A percentile compares a stretch with the other conserved stretches of the same genome.
Evolutionary conservation across 2,797 vertebrate genomes (phyloP).

Genomic region (Paedocypris micromegethes): DNA sequence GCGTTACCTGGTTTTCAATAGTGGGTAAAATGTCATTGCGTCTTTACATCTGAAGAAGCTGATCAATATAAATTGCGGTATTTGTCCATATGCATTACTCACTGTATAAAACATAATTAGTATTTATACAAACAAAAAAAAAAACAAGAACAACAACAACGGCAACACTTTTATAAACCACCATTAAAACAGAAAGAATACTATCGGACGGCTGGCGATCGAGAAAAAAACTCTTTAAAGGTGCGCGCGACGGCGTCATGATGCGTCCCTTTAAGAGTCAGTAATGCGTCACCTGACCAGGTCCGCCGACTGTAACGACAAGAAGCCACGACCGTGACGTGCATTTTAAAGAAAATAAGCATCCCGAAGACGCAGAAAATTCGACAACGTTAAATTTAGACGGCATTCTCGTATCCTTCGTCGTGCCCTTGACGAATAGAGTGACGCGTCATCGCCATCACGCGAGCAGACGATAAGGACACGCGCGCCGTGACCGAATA

Average conservation of each 20-base stretch:
- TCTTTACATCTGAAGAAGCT: too few relatives aligned
- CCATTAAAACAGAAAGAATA: neutral
- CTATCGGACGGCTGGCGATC: slow-evolving; percentile 19
- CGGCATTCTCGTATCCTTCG: neutral
- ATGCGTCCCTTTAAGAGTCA: slow-evolving; percentile 34
- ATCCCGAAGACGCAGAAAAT: slow-evolving; percentile 17
- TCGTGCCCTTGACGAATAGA: neutral
- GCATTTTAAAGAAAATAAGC: slow-evolving; percentile 7
- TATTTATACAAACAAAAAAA: too few relatives aligned
- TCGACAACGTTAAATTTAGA: slow-evolving; percentile 4
- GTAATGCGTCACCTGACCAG: slow-evolving; percentile 38
- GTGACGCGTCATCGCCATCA: slow-evolving; percentile 8
- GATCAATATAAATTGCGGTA: too few relatives aligned
- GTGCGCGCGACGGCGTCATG: slow-evolving; percentile 4
- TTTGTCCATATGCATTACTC: too few relatives aligned
- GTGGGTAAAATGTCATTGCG: too few relatives aligned
- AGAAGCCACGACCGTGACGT: slow-evolving; percentile 18
- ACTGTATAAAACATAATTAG: too few relatives aligned
- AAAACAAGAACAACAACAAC: too few relatives aligned
- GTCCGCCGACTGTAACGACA: slow-evolving; percentile 21
- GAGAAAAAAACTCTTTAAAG: slow-evolving; percentile 27
- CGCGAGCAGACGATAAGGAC: slow-evolving; percentile 16
- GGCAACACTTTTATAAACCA: too few relatives aligned
- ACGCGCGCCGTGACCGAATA: slow-evolving; percentile 11
- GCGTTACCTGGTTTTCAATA: too few relatives aligned